phyloP scores from a whole-genome alignment of 2,797 vertebrate species.

The Morelia viridis region DNA sequence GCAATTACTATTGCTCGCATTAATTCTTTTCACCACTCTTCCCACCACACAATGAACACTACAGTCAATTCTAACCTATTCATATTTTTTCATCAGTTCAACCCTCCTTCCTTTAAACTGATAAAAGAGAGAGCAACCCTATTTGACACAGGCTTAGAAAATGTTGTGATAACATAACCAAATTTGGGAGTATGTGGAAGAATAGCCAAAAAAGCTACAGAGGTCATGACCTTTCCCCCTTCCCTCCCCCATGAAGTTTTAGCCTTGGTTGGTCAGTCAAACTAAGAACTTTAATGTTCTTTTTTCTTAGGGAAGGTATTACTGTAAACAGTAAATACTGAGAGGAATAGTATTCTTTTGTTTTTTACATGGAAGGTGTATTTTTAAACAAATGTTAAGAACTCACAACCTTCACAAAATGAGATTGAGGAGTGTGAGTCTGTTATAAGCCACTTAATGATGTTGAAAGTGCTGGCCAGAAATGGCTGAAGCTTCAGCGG shows the following conservation, averaged over 20 bases:
- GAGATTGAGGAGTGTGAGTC: neutral
- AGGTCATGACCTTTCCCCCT: neutral
- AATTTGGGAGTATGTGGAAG: neutral
- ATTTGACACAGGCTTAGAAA: neutral
- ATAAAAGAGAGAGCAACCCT: neutral
- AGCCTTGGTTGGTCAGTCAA: neutral
- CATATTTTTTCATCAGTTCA: neutral
- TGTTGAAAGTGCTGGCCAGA: no score
- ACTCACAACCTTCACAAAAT: neutral
- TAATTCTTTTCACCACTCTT: constrained; percentile 8
- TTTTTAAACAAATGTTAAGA: neutral
- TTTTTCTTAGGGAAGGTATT: neutral
- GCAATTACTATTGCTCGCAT: neutral
- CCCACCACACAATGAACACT: neutral
- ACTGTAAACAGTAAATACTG: neutral
- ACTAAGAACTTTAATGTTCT: neutral
- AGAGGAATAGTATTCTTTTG: neutral
- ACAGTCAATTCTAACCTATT: neutral
- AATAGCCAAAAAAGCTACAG: neutral
- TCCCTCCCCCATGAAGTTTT: neutral
- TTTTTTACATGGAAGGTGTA: neutral
- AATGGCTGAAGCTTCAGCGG: no score
- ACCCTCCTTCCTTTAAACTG: neutral
- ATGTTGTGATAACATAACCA: neutral
- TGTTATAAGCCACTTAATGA: neutral